Percentiles rank a stretch among this genome's conserved stretches.
These are phyloP conservation scores for Macrotis lagotis DNA, from an alignment of 2,113 vertebrate genomes.

Conservation along the genomic window DNA sequence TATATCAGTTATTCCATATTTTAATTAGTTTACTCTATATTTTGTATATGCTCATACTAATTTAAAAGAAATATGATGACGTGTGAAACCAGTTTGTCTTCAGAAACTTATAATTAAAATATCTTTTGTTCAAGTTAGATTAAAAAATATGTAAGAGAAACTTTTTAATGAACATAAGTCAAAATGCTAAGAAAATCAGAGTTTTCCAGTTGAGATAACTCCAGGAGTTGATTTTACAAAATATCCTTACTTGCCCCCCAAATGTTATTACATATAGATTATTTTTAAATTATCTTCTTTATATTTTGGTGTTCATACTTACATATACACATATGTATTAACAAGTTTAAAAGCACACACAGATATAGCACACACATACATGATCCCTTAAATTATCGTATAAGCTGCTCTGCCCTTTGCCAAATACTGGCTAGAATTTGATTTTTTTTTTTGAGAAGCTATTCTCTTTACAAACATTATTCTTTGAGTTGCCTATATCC, in stretches of 20 bases:
- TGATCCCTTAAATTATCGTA: conserved; percentile 36
- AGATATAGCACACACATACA: not conserved
- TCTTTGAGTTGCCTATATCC: conserved; percentile 1
- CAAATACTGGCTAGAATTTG: not conserved
- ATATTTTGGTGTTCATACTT: conserved; percentile 23
- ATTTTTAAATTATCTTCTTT: not conserved
- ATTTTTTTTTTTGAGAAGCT: conserved; percentile 8
- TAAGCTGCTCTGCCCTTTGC: conserved; percentile 29
- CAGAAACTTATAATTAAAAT: conserved; percentile 50
- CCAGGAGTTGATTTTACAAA: conserved; percentile 41
- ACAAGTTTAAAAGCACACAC: not conserved
- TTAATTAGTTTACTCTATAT: conserved; percentile 29
- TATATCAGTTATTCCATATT: conserved; percentile 31
- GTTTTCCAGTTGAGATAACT: conserved; percentile 44
- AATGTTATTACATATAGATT: conserved; percentile 20
- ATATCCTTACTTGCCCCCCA: not conserved
- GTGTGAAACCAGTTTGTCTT: conserved; percentile 36
- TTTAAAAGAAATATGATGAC: conserved; percentile 53
- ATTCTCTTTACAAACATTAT: conserved; percentile 20
- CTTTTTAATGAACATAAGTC: conserved; percentile 37
- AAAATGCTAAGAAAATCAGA: conserved; percentile 41
- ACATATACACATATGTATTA: not conserved
- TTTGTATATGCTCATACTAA: not conserved
- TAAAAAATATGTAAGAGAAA: conserved; percentile 19
- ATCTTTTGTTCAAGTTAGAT: conserved; percentile 2